These are phyloP conservation scores for Drosophila affinis DNA, from an alignment of 2,888 invertebrate species.

Conservation along the genomic window DNA sequence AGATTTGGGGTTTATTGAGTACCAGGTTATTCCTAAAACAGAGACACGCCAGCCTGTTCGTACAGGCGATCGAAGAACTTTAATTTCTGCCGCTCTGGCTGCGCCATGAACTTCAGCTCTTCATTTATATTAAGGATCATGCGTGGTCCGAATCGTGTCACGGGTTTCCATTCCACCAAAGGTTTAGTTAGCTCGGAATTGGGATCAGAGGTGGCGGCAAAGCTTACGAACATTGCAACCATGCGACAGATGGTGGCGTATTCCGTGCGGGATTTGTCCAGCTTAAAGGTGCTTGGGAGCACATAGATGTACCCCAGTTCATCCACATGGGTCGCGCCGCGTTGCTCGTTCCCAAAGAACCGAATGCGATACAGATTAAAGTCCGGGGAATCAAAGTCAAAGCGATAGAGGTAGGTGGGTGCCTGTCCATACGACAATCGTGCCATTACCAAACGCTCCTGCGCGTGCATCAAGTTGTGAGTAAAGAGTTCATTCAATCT, in stretches of 20 bases:
- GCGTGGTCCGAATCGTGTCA: slow-evolving; percentile 45
- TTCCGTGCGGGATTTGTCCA: slow-evolving; percentile 63
- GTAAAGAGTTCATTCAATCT: slow-evolving; percentile 62
- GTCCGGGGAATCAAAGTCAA: slow-evolving; percentile 79
- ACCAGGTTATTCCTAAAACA: slow-evolving; percentile 39
- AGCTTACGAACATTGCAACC: slow-evolving; percentile 68
- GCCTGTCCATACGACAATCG: slow-evolving; percentile 67
- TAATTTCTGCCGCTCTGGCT: slow-evolving; percentile 67
- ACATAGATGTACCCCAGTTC: slow-evolving; percentile 79
- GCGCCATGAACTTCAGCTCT: slow-evolving; percentile 63
- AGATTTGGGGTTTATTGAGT: not conserved
- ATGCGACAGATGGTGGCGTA: slow-evolving; percentile 72
- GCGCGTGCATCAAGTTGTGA: slow-evolving; percentile 69
- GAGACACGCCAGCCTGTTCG: slow-evolving; percentile 36
- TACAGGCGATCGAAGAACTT: slow-evolving; percentile 66
- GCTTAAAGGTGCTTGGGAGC: slow-evolving; percentile 55
- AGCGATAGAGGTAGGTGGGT: slow-evolving; percentile 80
- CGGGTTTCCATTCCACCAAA: slow-evolving; percentile 62
- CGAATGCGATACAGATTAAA: slow-evolving; percentile 79
- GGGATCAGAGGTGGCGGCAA: slow-evolving; percentile 76
- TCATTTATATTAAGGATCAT: slow-evolving; percentile 77
- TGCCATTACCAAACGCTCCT: slow-evolving; percentile 68
- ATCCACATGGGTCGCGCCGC: slow-evolving; percentile 76
- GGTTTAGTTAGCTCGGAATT: slow-evolving; percentile 58
- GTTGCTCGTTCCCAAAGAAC: slow-evolving; percentile 53